Percentiles rank a stretch among this genome's conserved stretches.
phyloP scores from a whole-genome alignment of 2,113 vertebrate species.

The Chlorodrepanis virens region DNA sequence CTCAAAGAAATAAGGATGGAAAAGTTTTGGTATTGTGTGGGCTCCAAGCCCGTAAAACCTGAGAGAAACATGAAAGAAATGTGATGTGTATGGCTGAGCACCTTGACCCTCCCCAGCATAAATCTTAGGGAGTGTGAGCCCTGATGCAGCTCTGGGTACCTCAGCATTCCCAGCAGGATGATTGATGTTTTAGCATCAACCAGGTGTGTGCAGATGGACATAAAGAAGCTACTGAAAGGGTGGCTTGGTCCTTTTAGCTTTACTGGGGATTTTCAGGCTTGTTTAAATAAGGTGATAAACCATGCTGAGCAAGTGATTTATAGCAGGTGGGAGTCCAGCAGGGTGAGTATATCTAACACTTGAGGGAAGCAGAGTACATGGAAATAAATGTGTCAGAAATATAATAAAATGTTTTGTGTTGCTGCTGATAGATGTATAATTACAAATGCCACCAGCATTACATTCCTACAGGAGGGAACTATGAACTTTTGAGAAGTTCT shows the following conservation, averaged over 20 bases:
- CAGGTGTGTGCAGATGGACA: not conserved
- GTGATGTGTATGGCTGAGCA: not conserved
- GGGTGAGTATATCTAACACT: not conserved
- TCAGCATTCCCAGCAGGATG: not conserved
- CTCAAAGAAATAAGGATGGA: not conserved
- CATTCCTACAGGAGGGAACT: not conserved
- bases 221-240: not conserved
- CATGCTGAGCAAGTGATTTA: not conserved
- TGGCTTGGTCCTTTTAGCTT: not conserved
- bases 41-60: not conserved
- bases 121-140: not conserved
- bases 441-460: not conserved
- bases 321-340: not conserved
- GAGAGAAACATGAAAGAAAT: not conserved
- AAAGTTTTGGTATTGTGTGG: not conserved
- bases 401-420: constrained; percentile 19
- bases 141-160: not conserved
- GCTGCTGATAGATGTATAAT: not conserved
- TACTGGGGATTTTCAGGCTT: not conserved
- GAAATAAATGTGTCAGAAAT: constrained; percentile 34
- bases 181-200: not conserved
- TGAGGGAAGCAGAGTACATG: not conserved
- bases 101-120: not conserved
- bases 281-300: not conserved
- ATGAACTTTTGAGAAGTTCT: not conserved